These are phyloP conservation scores for Perognathus longimembris DNA, from an alignment of 2,113 vertebrate species.

Conservation along the genomic window DNA sequence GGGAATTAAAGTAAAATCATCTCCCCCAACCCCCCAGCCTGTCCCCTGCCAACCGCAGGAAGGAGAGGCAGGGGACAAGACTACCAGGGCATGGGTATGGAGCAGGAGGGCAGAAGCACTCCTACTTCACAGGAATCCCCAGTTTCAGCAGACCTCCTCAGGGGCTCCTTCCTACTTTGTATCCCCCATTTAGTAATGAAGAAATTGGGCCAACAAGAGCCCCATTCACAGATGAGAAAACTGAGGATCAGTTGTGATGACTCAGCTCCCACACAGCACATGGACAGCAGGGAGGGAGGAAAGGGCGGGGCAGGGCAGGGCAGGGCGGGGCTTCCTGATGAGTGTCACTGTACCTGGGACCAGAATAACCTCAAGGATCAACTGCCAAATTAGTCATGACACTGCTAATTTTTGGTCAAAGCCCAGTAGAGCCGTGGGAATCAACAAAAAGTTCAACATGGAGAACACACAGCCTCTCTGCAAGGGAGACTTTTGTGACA, in stretches of 20 bases:
- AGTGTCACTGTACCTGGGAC: neutral
- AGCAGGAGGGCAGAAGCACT: neutral
- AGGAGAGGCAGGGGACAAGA: neutral
- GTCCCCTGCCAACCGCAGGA: neutral
- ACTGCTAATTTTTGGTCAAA: conserved; percentile 6
- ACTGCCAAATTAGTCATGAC: neutral
- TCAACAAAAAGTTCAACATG: neutral
- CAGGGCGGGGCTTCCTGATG: neutral
- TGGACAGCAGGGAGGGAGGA: neutral
- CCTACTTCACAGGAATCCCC: neutral
- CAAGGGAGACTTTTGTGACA: accelerated
- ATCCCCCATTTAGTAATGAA: neutral
- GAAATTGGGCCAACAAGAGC: neutral
- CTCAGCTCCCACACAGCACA: neutral
- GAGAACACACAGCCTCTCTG: neutral
- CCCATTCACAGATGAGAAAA: neutral
- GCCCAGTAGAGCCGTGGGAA: neutral
- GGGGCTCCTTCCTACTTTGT: neutral
- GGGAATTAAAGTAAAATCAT: neutral
- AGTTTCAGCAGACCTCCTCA: neutral
- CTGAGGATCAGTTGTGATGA: neutral
- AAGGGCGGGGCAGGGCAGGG: too few species aligned
- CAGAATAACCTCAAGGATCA: neutral
- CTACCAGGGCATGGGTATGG: neutral
- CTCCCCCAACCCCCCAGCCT: neutral